A percentile compares a stretch with the other conserved stretches of the same genome.
Evolutionary conservation across 1,140 invertebrate genomes (phyloP).

Genomic region (Plectrocnemia conspersa): DNA sequence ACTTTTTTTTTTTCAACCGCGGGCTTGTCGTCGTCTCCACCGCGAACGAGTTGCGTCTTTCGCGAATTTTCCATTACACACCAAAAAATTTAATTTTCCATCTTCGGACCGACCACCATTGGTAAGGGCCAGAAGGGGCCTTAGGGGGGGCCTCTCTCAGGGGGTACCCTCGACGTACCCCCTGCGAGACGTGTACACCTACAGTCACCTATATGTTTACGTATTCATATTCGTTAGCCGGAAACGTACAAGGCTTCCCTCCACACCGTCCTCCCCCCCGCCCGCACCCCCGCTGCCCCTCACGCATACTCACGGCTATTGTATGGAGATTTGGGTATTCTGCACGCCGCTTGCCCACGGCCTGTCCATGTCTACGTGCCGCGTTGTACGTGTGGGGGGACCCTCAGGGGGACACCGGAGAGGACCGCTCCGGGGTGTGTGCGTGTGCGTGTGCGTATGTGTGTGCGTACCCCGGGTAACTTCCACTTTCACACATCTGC

Average conservation of each 20-base stretch:
- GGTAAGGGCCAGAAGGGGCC: not conserved
- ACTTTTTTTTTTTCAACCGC: no score
- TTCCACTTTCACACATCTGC: no score
- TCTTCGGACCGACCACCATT: slow-evolving; percentile 17
- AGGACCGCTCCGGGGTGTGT: slow-evolving; percentile 6
- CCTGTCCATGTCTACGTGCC: no score
- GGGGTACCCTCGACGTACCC: not conserved
- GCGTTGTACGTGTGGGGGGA: no score
- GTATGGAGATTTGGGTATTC: slow-evolving; percentile 15
- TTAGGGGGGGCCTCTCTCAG: not conserved
- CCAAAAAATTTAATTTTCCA: slow-evolving; percentile 29
- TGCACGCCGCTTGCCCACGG: no score
- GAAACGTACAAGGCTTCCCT: slow-evolving; percentile 14
- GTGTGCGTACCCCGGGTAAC: slow-evolving; percentile 7
- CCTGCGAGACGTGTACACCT: slow-evolving; percentile 25
- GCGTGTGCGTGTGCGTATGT: slow-evolving; percentile 4
- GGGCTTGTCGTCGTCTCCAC: no score
- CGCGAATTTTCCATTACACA: slow-evolving; percentile 21
- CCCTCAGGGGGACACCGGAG: slow-evolving; percentile 1
- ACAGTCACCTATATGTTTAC: slow-evolving; percentile 20
- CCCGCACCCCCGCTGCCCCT: slow-evolving; percentile 1
- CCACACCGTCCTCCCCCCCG: not conserved
- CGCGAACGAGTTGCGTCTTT: no score
- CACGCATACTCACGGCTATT: not conserved
- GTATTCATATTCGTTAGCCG: slow-evolving; percentile 32